These are phyloP conservation scores for Papilio aristodemus DNA, from an alignment of 1,140 invertebrate genomes.

Conservation along the genomic window DNA sequence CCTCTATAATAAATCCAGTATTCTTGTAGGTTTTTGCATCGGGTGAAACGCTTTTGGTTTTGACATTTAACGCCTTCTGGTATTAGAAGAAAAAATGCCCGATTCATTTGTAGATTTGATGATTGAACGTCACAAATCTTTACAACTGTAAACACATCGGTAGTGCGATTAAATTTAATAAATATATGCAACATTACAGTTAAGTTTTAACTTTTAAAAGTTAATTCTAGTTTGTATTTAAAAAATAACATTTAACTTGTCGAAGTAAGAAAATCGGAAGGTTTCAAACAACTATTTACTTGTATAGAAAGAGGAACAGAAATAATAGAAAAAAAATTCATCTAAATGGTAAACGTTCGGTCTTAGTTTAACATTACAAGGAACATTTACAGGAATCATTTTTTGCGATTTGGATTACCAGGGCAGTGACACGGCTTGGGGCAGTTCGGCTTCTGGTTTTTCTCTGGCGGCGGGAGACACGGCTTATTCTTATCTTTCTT, in stretches of 20 bases:
- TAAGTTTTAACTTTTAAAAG: neutral
- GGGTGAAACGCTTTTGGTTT: no score
- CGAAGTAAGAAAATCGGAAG: neutral
- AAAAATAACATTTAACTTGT: neutral
- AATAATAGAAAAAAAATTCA: neutral
- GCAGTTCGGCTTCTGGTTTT: constrained; percentile 41
- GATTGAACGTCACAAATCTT: no score
- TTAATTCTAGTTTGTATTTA: neutral
- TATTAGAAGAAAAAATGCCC: no score
- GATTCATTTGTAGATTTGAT: no score
- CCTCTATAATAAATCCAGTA: no score
- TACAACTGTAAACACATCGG: neutral
- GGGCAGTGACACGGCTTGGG: constrained; percentile 61
- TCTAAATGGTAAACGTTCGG: constrained; percentile 2
- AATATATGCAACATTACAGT: no score
- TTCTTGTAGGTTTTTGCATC: no score
- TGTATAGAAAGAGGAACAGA: neutral
- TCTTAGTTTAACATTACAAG: constrained; percentile 23
- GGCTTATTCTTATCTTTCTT: constrained; percentile 15
- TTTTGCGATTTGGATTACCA: constrained; percentile 48
- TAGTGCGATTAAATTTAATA: neutral
- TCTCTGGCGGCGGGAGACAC: neutral
- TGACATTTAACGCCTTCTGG: no score
- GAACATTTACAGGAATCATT: constrained; percentile 25
- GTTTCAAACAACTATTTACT: constrained; percentile 15